A percentile compares a stretch with the other conserved stretches of the same genome.
phyloP scores from a whole-genome alignment of 2,888 invertebrate genomes.

The Tetragonisca angustula region DNA sequence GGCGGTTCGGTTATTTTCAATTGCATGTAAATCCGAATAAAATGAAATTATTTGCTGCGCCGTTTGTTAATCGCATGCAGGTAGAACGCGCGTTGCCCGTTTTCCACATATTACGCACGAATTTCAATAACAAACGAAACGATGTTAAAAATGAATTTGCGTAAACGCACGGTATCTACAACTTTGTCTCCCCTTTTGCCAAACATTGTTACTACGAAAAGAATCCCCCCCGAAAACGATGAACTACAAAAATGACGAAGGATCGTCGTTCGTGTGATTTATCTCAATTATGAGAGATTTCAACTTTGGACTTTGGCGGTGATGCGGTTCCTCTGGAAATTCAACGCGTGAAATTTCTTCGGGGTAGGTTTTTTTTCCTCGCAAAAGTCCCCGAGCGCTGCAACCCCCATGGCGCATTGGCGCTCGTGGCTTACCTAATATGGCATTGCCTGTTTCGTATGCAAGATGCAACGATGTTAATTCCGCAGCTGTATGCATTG shows the following conservation, averaged over 20 bases:
- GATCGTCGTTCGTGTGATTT: background rate
- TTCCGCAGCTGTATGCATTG: slow-evolving; percentile 46
- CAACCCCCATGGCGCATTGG: slow-evolving; percentile 33
- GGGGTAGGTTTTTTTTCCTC: slow-evolving; percentile 37
- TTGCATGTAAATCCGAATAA: background rate
- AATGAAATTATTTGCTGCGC: background rate
- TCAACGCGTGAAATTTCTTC: slow-evolving; percentile 20
- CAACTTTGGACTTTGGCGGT: background rate
- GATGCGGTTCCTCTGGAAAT: background rate
- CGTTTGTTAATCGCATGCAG: background rate
- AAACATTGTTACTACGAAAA: background rate
- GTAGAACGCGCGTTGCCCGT: background rate
- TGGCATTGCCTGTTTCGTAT: slow-evolving; percentile 50
- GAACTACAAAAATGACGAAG: no score
- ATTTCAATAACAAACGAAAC: background rate
- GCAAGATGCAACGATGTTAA: slow-evolving; percentile 51
- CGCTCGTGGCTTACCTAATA: slow-evolving; percentile 52
- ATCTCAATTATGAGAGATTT: background rate
- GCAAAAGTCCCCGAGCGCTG: slow-evolving; percentile 32
- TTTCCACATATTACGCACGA: background rate
- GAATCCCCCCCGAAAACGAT: no score
- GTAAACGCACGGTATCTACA: no score
- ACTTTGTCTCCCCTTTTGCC: background rate
- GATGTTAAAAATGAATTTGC: background rate
- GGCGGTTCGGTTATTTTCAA: background rate